A percentile compares a stretch with the other conserved stretches of the same genome.
Conservation (phyloP, 2,888 invertebrate species). For the Prionchulus punctatus region DNA sequence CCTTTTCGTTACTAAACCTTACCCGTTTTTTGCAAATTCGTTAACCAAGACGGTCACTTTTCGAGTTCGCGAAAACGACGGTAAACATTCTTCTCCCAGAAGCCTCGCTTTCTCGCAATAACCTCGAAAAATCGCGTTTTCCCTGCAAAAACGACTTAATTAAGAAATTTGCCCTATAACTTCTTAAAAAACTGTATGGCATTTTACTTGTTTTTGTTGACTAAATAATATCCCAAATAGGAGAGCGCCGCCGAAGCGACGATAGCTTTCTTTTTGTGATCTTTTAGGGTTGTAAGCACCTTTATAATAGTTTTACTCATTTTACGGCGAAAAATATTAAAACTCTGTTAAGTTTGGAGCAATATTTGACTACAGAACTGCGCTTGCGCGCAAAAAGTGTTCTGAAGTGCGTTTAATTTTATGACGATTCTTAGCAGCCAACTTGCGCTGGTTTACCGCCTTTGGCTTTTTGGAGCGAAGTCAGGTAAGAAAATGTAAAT, state of each 20-base stretch:
- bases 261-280: not conserved
- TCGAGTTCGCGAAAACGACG: not conserved
- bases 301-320: not conserved
- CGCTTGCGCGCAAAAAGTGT: no score
- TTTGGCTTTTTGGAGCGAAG: no score
- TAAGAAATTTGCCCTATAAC: not conserved
- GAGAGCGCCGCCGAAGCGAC: not conserved
- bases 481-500: no score
- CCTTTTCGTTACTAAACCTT: not conserved
- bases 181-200: not conserved
- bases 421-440: no score
- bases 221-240: not conserved
- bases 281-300: not conserved
- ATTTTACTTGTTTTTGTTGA: not conserved
- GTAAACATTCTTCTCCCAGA: conserved; percentile 3
- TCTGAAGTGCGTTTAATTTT: no score
- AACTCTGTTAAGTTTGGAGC: no score
- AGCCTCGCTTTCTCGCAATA: no score
- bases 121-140: not conserved
- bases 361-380: no score
- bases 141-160: not conserved
- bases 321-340: no score
- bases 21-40: conserved; percentile 3
- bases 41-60: not conserved
- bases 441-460: no score